phyloP scores from a whole-genome alignment of 2,113 vertebrate species.

The Lepidiolamprologus cunningtoni region DNA sequence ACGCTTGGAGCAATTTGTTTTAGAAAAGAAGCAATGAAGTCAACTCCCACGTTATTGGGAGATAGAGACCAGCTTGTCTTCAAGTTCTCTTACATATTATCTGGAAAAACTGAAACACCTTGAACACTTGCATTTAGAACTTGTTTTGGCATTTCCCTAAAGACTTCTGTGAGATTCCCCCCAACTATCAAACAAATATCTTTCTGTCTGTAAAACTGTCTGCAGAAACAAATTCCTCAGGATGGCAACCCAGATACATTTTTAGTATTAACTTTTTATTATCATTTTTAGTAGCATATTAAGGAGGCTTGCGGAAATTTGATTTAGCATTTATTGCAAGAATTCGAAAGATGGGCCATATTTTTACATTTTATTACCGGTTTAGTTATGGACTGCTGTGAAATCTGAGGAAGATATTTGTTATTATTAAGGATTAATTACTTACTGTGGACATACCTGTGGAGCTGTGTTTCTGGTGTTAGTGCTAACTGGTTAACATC shows the following conservation, averaged over 20 bases:
- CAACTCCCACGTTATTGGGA: not conserved
- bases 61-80: constrained; percentile 5
- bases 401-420: not conserved
- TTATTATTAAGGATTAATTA: not conserved
- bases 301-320: not conserved
- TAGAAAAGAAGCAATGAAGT: constrained; percentile 12
- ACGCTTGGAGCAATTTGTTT: constrained; percentile 44
- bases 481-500: not conserved
- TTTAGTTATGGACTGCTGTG: not conserved
- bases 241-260: not conserved
- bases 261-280: not conserved
- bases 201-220: not conserved
- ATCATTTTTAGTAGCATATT: not conserved
- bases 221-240: not conserved
- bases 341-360: not conserved
- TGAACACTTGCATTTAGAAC: not conserved
- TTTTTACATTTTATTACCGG: not conserved
- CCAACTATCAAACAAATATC: not conserved
- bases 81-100: not conserved
- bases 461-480: not conserved
- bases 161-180: not conserved
- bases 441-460: not conserved
- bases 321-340: not conserved
- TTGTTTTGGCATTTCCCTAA: not conserved
- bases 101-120: not conserved